Evolutionary conservation across 2,888 invertebrate genomes (phyloP).

Genomic region (Teleogryllus oceanicus): DNA sequence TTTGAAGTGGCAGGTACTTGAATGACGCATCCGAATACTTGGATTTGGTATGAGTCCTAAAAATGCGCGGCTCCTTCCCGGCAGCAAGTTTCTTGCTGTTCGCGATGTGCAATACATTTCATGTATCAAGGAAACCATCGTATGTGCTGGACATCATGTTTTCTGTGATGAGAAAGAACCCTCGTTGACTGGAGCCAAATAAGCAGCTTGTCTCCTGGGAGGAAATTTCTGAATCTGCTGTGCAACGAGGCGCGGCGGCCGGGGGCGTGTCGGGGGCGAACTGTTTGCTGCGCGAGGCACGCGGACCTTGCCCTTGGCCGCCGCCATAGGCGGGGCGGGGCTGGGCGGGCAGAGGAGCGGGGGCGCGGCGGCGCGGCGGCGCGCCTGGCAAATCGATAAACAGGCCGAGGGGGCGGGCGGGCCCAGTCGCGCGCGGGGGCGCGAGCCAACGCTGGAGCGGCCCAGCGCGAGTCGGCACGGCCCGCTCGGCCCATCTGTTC

Average conservation of each 20-base stretch:
- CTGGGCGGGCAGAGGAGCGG: neutral
- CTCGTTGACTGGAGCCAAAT: too few relatives aligned
- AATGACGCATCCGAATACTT: too few relatives aligned
- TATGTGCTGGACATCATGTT: too few relatives aligned
- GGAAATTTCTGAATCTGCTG: neutral
- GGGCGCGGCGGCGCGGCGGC: neutral
- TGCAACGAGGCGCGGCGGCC: neutral
- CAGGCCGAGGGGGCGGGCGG: neutral
- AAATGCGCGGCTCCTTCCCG: too few relatives aligned
- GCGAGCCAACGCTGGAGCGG: neutral
- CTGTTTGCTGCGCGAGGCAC: neutral
- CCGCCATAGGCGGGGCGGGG: neutral
- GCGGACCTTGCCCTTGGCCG: neutral
- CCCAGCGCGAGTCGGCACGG: too few relatives aligned
- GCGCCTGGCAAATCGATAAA: neutral
- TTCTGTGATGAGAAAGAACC: too few relatives aligned
- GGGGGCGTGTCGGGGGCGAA: neutral
- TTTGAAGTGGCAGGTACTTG: too few relatives aligned
- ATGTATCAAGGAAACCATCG: too few relatives aligned
- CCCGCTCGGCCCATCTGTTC: too few relatives aligned
- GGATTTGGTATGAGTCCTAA: too few relatives aligned
- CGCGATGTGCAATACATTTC: too few relatives aligned
- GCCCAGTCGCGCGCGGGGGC: neutral
- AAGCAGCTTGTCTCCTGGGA: neutral
- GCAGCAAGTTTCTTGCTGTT: too few relatives aligned